These are phyloP conservation scores for Ecliptopera silaceata DNA, from an alignment of 2,888 invertebrate species.

Conservation along the genomic window DNA sequence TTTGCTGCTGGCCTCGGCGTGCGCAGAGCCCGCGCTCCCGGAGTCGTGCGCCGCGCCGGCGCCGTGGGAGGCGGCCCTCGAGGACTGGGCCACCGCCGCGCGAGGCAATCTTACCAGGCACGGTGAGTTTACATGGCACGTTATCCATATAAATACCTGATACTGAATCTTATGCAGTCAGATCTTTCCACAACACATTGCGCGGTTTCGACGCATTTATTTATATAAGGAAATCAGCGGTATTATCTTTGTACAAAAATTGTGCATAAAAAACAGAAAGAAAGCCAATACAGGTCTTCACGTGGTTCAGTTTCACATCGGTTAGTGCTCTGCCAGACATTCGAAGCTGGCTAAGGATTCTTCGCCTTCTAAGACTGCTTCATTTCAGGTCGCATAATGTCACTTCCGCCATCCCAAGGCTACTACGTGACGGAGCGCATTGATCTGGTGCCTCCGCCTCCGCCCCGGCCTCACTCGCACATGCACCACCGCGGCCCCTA, in stretches of 20 bases:
- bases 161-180: too few species aligned
- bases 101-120: constrained; percentile 58
- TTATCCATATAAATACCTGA: too few species aligned
- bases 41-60: constrained; percentile 46
- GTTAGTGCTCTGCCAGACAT: too few species aligned
- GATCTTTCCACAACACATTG: too few species aligned
- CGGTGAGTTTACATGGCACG: constrained; percentile 44
- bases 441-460: constrained; percentile 54
- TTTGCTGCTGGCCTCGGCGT: constrained; percentile 30
- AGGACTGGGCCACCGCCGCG: constrained; percentile 84
- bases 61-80: constrained; percentile 84
- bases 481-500: constrained; percentile 42
- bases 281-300: too few species aligned
- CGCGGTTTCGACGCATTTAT: too few species aligned
- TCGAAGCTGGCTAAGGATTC: too few species aligned
- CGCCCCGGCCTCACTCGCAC: constrained; percentile 27
- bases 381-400: constrained; percentile 70
- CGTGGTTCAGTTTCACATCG: too few species aligned
- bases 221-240: too few species aligned
- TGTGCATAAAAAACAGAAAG: too few species aligned
- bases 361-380: neutral
- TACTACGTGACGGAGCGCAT: constrained; percentile 75
- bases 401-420: constrained; percentile 65
- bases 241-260: too few species aligned
- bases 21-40: constrained; percentile 11